Evolutionary conservation across 2,113 vertebrate genomes (phyloP).

Genomic region (Sialia sialis): DNA sequence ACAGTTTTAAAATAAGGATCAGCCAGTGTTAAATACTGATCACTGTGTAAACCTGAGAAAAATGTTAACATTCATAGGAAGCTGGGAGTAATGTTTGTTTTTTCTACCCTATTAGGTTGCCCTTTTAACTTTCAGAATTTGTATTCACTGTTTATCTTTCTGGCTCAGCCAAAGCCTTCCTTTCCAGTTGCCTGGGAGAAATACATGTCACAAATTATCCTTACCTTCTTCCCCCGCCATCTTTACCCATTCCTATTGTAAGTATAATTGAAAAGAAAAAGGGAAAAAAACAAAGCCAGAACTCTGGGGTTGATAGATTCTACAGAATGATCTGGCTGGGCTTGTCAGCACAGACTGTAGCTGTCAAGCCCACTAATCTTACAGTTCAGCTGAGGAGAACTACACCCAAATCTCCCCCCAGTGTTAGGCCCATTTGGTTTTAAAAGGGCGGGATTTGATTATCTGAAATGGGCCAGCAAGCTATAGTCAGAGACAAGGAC

Average conservation of each 20-base stretch:
- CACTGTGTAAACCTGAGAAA: not conserved
- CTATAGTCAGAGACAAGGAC: not conserved
- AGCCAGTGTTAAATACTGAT: not conserved
- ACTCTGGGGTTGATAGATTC: not conserved
- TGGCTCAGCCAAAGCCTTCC: not conserved
- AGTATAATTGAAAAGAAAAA: not conserved
- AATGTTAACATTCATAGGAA: not conserved
- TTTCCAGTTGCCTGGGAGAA: not conserved
- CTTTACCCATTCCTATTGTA: not conserved
- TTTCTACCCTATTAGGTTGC: not conserved
- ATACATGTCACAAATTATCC: not conserved
- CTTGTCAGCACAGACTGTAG: not conserved
- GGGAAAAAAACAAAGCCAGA: rapidly evolving
- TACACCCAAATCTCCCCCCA: not conserved
- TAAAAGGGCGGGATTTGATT: not conserved
- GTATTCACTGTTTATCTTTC: not conserved
- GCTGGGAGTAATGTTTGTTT: not conserved
- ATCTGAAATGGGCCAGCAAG: not conserved
- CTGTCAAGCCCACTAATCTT: not conserved
- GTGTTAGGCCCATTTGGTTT: rapidly evolving
- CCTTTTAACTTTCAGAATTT: not conserved
- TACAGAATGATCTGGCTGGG: not conserved
- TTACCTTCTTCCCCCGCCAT: not conserved
- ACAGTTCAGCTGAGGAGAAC: not conserved
- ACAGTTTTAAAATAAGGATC: not conserved